phyloP scores from a whole-genome alignment of 2,888 invertebrate genomes.

The Tolmerus cingulatus region DNA sequence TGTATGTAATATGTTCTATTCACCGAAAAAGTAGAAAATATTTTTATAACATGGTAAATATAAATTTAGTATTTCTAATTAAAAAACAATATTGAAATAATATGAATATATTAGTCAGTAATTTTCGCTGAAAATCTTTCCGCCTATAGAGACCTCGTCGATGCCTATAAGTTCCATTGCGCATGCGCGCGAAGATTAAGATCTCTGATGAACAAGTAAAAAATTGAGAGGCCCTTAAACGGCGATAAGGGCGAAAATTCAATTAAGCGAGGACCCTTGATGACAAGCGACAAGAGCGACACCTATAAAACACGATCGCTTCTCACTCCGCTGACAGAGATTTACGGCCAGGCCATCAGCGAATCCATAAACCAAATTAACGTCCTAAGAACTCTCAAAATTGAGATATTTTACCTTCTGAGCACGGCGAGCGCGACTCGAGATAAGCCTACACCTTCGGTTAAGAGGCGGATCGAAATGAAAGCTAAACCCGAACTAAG shows the following conservation, averaged over 20 bases:
- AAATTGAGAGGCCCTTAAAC: slow-evolving; percentile 20
- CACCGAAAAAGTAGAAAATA: too few relatives aligned
- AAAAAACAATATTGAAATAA: background rate
- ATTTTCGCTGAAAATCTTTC: background rate
- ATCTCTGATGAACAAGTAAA: background rate
- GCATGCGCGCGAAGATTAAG: background rate
- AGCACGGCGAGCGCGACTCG: slow-evolving; percentile 35
- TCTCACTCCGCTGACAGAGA: slow-evolving; percentile 33
- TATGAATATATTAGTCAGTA: background rate
- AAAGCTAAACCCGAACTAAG: slow-evolving; percentile 7
- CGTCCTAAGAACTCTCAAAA: slow-evolving; percentile 37
- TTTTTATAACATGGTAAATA: too few relatives aligned
- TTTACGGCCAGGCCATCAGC: slow-evolving; percentile 21
- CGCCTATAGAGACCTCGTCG: background rate
- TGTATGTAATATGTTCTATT: too few relatives aligned
- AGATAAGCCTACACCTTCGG: slow-evolving; percentile 30
- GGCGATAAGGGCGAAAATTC: slow-evolving; percentile 11
- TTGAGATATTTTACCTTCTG: slow-evolving; percentile 38
- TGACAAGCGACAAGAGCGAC: slow-evolving; percentile 37
- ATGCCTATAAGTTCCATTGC: background rate
- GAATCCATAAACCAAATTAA: slow-evolving; percentile 42
- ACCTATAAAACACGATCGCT: slow-evolving; percentile 42
- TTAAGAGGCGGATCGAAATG: slow-evolving; percentile 32
- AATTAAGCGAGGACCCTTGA: slow-evolving; percentile 30
- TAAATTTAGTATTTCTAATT: too few relatives aligned